Base-by-base conservation (phyloP, 1,140 invertebrate species). In the Daktulosphaira vitifoliae region DNA sequence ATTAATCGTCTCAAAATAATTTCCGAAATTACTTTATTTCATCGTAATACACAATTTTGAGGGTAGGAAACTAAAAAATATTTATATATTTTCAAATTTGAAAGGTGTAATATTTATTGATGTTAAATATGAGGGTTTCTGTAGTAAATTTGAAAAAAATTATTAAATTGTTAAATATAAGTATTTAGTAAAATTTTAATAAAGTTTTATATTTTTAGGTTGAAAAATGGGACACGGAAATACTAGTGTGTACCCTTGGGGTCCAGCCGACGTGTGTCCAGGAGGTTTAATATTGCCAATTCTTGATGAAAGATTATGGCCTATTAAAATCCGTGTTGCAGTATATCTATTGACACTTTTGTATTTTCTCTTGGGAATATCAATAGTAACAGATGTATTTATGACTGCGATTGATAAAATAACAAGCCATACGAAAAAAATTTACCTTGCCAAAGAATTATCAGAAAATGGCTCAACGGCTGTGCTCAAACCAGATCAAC, bases 401-500 rank as follows among this genome's bases (percentile, higher is more conserved):
- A 83, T 84, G 82, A 78, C 79, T 37, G 74, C 82, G 62, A 84
- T 85, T 65, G 83, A 84, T 72, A 80, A 78, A 67, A 85, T 85
- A 67, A 85, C 82, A 3, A 81, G 79, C 71, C 82, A 82, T 72
- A 84, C 81, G 3, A 74, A 76, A 46, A 80, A 78, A 65, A 77
- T 83, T 3, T 72, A 72, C 29, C 53, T 73, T 64, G 69, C 71
- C 9, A 71, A 70, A 49, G 29, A 66, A 48, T 8, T 38, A 15
- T 22, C 15, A 7, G n/a, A 65, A 71, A 65, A 71, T 73, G 50
- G 66, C n/a, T 46, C 39, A n/a, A 67, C 66, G 5, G 65, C 68
- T 11, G 67, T 70, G 6, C 53, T 72, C 26, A 67, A 65, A 56
- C 70, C 71, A 46, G 72, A 73, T n/a, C 71, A 73, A 49, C 72